phyloP scores from a whole-genome alignment of 2,888 invertebrate species.

The Dyspetes luteomarginatus region DNA sequence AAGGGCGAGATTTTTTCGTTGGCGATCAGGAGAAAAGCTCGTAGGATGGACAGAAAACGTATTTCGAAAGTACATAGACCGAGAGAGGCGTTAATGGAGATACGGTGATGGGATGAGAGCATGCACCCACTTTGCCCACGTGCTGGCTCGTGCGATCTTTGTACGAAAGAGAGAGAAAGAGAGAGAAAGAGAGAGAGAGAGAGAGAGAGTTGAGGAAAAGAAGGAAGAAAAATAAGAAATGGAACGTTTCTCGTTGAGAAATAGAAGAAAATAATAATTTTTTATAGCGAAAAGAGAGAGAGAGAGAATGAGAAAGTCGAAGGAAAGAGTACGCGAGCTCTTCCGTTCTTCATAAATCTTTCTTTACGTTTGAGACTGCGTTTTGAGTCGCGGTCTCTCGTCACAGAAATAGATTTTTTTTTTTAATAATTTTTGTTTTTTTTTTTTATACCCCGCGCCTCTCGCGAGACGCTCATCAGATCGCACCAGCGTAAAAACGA shows the following conservation, averaged over 20 bases:
- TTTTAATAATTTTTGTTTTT: too few relatives aligned
- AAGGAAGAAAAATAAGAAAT: conserved; percentile 59
- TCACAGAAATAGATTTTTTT: conserved; percentile 69
- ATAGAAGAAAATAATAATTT: conserved; percentile 21
- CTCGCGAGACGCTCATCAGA: conserved; percentile 50
- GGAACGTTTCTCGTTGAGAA: conserved; percentile 47
- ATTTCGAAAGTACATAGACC: conserved; percentile 62
- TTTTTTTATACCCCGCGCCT: conserved; percentile 22
- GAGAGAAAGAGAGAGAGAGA: conserved; percentile 8
- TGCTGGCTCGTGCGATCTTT: conserved; percentile 51
- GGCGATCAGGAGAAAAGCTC: conserved; percentile 36
- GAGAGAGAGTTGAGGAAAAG: conserved; percentile 38
- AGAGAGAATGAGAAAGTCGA: conserved; percentile 40
- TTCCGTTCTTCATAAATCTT: conserved; percentile 75
- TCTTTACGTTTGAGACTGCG: conserved; percentile 65
- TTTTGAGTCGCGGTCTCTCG: conserved; percentile 53
- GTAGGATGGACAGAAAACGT: conserved; percentile 59
- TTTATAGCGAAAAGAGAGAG: conserved; percentile 52
- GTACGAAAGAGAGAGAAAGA: conserved; percentile 6
- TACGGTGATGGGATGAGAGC: conserved; percentile 58
- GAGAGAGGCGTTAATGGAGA: conserved; percentile 64
- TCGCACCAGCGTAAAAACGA: conserved; percentile 36
- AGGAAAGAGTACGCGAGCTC: conserved; percentile 65
- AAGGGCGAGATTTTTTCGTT: conserved; percentile 43
- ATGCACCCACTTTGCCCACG: conserved; percentile 42